A percentile compares a stretch with the other conserved stretches of the same genome.
Evolutionary conservation across 2,113 vertebrate species (phyloP).

Genomic region (Dicrurus megarhynchus): DNA sequence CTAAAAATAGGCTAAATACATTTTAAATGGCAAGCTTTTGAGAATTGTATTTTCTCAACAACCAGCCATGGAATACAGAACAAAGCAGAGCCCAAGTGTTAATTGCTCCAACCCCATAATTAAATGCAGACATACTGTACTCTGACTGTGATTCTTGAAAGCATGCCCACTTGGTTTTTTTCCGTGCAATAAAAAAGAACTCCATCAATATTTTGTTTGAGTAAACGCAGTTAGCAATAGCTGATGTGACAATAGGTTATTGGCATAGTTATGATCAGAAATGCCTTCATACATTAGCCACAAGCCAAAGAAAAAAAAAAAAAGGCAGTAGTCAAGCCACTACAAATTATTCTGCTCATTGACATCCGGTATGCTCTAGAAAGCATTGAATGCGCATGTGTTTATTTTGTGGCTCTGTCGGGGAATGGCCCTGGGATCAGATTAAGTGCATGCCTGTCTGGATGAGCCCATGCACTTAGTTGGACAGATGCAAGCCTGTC

Average conservation of each 20-base stretch:
- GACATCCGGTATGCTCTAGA: neutral
- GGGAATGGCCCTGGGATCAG: neutral
- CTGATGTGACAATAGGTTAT: constrained; percentile 31
- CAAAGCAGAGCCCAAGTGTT: constrained; percentile 56
- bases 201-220: constrained; percentile 9
- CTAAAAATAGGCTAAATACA: constrained; percentile 25
- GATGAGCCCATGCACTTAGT: neutral
- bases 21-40: constrained; percentile 52
- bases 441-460: neutral
- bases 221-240: constrained; percentile 10
- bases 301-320: neutral
- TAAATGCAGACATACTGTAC: constrained; percentile 65
- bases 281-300: neutral
- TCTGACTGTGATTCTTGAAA: constrained; percentile 64
- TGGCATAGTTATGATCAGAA: constrained; percentile 15
- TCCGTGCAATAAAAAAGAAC: constrained; percentile 24
- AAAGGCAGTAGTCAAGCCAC: neutral
- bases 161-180: constrained; percentile 30
- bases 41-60: constrained; percentile 58
- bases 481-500: constrained; percentile 3
- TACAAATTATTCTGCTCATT: constrained; percentile 25
- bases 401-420: neutral
- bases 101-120: constrained; percentile 60
- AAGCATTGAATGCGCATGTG: neutral
- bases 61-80: constrained; percentile 47